A percentile compares a stretch with the other conserved stretches of the same genome.
Evolutionary conservation across 2,113 vertebrate species (phyloP).

Genomic region (Guaruba guarouba): DNA sequence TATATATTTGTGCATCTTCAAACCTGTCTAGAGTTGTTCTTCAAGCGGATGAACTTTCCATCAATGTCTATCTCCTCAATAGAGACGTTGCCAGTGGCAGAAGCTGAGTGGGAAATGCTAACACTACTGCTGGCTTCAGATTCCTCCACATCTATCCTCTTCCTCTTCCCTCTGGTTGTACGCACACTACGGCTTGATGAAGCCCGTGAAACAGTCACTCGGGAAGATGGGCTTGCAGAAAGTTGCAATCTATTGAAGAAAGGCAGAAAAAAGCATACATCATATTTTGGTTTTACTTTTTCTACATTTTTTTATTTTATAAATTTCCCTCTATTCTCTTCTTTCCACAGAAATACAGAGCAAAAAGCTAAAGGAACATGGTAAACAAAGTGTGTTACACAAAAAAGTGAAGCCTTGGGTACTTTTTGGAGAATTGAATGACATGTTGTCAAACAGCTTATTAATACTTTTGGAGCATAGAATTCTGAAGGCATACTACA

Average conservation of each 20-base stretch:
- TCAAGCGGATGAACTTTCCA: slow-evolving; percentile 88
- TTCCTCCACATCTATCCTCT: slow-evolving; percentile 84
- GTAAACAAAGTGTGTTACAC: background rate
- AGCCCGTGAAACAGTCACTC: slow-evolving; percentile 84
- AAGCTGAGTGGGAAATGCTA: slow-evolving; percentile 86
- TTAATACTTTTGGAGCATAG: background rate
- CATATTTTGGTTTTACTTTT: background rate
- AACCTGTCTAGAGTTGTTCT: slow-evolving; percentile 86
- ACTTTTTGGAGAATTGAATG: background rate
- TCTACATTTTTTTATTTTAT: background rate
- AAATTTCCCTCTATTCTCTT: background rate
- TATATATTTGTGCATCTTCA: background rate
- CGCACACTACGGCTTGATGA: slow-evolving; percentile 84
- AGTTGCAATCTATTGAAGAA: slow-evolving; percentile 79
- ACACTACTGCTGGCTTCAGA: slow-evolving; percentile 89
- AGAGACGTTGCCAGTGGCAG: slow-evolving; percentile 83
- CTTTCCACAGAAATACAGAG: background rate
- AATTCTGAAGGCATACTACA: background rate
- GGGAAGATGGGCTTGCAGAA: slow-evolving; percentile 83
- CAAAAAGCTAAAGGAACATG: background rate
- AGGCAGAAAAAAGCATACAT: background rate
- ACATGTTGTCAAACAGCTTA: background rate
- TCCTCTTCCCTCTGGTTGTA: slow-evolving; percentile 84
- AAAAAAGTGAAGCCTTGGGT: background rate
- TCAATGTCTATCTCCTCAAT: slow-evolving; percentile 89